Base-by-base conservation (phyloP, 2,888 invertebrate species). In the Drosophila mercatorum region DNA sequence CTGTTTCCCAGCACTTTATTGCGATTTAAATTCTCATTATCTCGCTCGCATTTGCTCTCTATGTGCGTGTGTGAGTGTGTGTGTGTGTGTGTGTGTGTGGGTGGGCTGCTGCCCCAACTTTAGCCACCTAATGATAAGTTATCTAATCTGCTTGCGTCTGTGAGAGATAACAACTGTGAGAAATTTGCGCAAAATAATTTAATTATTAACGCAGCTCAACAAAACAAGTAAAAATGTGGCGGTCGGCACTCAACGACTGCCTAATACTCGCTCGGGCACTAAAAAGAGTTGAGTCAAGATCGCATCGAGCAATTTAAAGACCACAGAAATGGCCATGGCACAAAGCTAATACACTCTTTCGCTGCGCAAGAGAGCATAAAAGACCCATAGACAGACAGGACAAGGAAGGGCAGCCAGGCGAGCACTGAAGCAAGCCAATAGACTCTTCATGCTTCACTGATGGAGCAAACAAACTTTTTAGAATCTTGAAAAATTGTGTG, bases 11-110 rank as follows among this genome's bases (percentile, higher is more conserved):
- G 71, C 78, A 81, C 80, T 83, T 84, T 84, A 84, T 84, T 80
- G 82, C 84, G 78, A 76, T 81, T 84, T 87, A 83, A 84, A 83
- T 84, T 87, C 84, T 83, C 84, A 84, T 84, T 84, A 84, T 74
- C 67, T 63, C 34, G 47, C 51, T 57, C 14, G 36, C 14, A 46
- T 47, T 38, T 38, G 36, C n/a, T 31, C 8, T 40, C 17, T 44
- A 26, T 64, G 56, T 72, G 51, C 62, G 68, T 41, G 62, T 60
- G 62, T 47, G 43, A 38, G 52, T 64, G 68, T 38, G 31, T 12
- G 40, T 17, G 12, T 44, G 31, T 43, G 58, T n/a, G n/a, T 14
- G n/a, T 28, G 36, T 31, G n/a, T 28, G 46, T 43, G 62, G 46
- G 10, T 5, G 31, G 46, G 14, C n/a, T 68, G 55, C 43, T 22